Evolutionary conservation across 2,797 vertebrate species (phyloP), one percentile per base, ranked within the genome.

Genomic region (Fratercula arctica): DNA sequence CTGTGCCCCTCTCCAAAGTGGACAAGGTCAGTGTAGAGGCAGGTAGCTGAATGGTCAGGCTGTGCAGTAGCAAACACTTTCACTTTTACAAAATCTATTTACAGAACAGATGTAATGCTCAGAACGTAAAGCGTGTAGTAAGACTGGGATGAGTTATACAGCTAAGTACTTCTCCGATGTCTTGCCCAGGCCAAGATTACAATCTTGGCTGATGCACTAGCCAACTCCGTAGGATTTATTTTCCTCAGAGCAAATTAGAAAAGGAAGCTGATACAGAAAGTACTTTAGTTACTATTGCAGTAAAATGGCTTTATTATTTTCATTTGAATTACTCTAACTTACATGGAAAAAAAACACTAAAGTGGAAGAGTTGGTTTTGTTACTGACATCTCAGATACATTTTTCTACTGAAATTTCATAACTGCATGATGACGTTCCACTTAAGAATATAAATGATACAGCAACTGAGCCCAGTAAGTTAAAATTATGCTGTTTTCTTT

Each of bases 71-170:
- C 46, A 60, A 56, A n/a, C 9, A 0, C 56, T 54, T 87, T 89
- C 35, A 74, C 66, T 85, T 59, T 70, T 89, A 85, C 82, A 86
- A 75, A 94, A 86, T 35, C 92, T 97, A 91, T 98, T 98, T 97
- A 97, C 95, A 98, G 97, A 98, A 96, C 89, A 97, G 93, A 96
- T 93, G 85, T 91, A 96, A 97, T 88, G 82, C 81, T 95, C 91
- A 85, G 90, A 98, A 98, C 97, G 69, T 91, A 85, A 94, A 78
- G 29, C 61, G 39, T 73, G 97, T 97, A 94, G 81, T 75, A 94
- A 80, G 37, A 75, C 23, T 81, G 79, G 67, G 76, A 81, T 88
- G 83, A 76, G 77, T 93, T 83, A 63, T 63, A 73, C 82, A 89
- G 84, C 45, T 70, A 33, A 64, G 48, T 92, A 87, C 59, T 90